Evolutionary conservation across 2,797 vertebrate species (phyloP), one percentile per base, ranked within the genome.

Genomic region (Ibycter americanus): DNA sequence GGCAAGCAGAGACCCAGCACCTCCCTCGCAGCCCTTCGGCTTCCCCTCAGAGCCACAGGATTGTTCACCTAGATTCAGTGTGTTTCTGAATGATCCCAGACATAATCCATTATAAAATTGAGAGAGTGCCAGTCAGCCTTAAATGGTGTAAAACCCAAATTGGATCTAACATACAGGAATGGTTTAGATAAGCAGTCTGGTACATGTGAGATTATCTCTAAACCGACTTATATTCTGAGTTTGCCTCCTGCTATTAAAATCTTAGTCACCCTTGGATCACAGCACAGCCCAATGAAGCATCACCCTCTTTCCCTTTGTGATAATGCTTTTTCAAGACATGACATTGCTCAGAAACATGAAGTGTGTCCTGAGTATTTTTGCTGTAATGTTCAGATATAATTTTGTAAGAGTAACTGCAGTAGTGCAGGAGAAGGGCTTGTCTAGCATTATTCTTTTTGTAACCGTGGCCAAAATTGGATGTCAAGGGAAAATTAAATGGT

Each of bases 171-270:
- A 29, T 20, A 51, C 52, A 92, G 81, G 67, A 96, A 85, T 38
- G 34, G 65, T 87, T 96, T 85, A 74, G 86, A 85, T 89, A 92
- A 95, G 88, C 63, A 89, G 78, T 80, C 49, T 87, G 93, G 71
- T 96, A 92, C 63, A 25, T 77, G 52, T 85, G 89, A 95, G 92
- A 89, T 96, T 87, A 93, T 73, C 78, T 95, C 84, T 94, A 87
- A 96, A 87, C 70, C 0, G 7, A 80, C 0, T 94, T 82, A 27
- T 44, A 89, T 89, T 89, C 47, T 17, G 77, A 61, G 71, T 94
- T 96, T 91, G 52, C 72, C 36, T 95, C 66, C 59, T 80, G 74
- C 47, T 96, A 95, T 91, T 83, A 83, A 89, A 93, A 73, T 83
- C 55, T 83, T 71, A 79, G 32, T 70, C 3, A 18, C 63, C 65